Evolutionary conservation across 37 sponge, comb jelly and placozoan species (phyloP).

Genomic region (Diacarnus erythraeanus): DNA sequence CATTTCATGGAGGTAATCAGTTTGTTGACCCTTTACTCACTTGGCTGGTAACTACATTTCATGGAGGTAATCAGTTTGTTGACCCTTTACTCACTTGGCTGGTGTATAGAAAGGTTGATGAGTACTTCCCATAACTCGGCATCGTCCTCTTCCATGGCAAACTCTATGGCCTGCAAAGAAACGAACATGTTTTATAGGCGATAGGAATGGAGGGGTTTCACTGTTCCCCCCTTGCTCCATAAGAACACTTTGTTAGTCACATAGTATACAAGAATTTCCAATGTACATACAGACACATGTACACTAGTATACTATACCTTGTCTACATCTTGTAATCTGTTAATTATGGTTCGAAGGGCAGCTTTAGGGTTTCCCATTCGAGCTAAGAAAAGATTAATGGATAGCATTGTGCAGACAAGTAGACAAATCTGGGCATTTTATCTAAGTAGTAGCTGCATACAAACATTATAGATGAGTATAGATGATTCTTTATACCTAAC

Average conservation of each 20-base stretch:
- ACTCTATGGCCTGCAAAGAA: slow-evolving; percentile 76
- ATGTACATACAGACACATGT: neutral
- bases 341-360: slow-evolving; percentile 77
- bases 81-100: slow-evolving; percentile 43
- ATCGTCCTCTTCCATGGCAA: slow-evolving; percentile 91
- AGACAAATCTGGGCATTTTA: too few relatives aligned
- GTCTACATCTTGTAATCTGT: slow-evolving; percentile 74
- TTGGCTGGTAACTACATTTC: too few relatives aligned
- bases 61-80: too few relatives aligned
- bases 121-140: slow-evolving; percentile 91
- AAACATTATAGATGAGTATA: too few relatives aligned
- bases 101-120: slow-evolving; percentile 38
- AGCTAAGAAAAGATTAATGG: slow-evolving; percentile 24
- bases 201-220: too few relatives aligned
- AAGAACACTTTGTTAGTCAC: too few relatives aligned
- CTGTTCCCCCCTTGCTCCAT: too few relatives aligned
- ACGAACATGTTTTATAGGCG: neutral
- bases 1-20: too few relatives aligned
- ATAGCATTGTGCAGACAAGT: too few relatives aligned
- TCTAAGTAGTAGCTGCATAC: too few relatives aligned
- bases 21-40: too few relatives aligned
- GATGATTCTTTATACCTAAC: slow-evolving; percentile 43
- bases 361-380: slow-evolving; percentile 87
- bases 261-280: neutral
- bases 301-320: too few relatives aligned